Base-by-base conservation (phyloP, 2,888 invertebrate genomes). In the Lottia gigantea region DNA sequence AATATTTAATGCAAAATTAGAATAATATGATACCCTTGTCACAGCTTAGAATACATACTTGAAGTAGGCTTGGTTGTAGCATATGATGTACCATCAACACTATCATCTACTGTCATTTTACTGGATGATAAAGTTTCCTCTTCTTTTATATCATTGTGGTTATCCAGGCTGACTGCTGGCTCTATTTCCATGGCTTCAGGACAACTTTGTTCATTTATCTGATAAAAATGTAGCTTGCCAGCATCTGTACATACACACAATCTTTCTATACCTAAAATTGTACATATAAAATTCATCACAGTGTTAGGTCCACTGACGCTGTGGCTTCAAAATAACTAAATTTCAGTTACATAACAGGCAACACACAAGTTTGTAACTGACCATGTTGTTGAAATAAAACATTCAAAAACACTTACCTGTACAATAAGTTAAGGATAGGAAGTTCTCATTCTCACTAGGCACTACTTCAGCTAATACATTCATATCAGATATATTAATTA, bases 401-500 rank as follows among this genome's bases (percentile, higher is more conserved):
- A 8, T 8, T 40, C 3, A 23, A 19, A 70, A 31, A 46, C 16
- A 90, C 91, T 90, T 89, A 90, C 95, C 95, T 71, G 94, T 93
- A 87, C 96, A 96, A 88, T 94, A 96, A 0, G 93, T 93, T 1
- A 94, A 94, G 0, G 95, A 94, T 16, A 94, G 92, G 84, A 95
- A 95, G 83, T 76, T 81, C 62, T 86, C 85, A 14, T 78, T 81
- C 55, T 77, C 78, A 11, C 81, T 80, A 14, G 84, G 82, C n/a
- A 72, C 66, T 19, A 87, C 93, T 74, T 92, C 92, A 0, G 93
- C 92, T 8, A 94, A 88, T 6, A 92, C 91, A 77, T 91, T 92
- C 76, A 95, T 91, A 67, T 93, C 92, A n/a, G 91, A 90, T 62
- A 95, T 87, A 49, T 93, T 92, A 71, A 95, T 90, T 64, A 96